Base-by-base conservation (phyloP, 2,888 invertebrate species). In the Myopa tessellatipennis region DNA sequence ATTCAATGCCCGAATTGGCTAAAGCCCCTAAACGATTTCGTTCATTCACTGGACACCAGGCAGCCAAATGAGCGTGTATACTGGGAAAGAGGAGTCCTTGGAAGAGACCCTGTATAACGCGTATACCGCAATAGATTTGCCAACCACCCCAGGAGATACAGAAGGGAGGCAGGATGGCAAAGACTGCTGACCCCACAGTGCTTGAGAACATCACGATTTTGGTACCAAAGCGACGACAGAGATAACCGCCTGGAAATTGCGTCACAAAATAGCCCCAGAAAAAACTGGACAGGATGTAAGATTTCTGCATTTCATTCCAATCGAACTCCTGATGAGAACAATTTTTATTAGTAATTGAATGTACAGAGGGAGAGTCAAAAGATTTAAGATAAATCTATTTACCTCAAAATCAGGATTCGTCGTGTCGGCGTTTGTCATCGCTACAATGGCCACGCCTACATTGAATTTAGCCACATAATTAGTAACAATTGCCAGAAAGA, bases 221-320 rank as follows among this genome's bases (percentile, higher is more conserved):
- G 0, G 94, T 93, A 0, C 96, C 95, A 85, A 93, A 92, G 12
- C 90, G 90, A 77, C 93, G 93, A 0, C 94, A 94, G 36, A 96
- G 86, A 83, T 93, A 92, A 0, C 95, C 94, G 0, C 92, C 92
- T 0, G 93, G 92, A 34, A 93, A 88, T 83, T 91, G 90, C 79
- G 91, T 91, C 26, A 94, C 79, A 6, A 94, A 90, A 85, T 95
- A 95, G 1, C 95, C 95, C 94, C 94, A 94, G 86, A 94, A 95
- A 88, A 95, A 95, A 0, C 95, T 93, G 1, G 94, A 94, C 4
- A 94, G 88, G 38, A 95, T 91, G 76, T 92, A 88, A 0, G 91
- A 90, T 75, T 91, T 91, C 50, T 91, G 90, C 77, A 89, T 86
- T 81, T 91, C 88, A 76, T 89, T 91, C 92, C 90, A 82, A 85